Evolutionary conservation across 2,797 vertebrate genomes (phyloP), one percentile per base, ranked within the genome.

Genomic region (Gastrophryne carolinensis): DNA sequence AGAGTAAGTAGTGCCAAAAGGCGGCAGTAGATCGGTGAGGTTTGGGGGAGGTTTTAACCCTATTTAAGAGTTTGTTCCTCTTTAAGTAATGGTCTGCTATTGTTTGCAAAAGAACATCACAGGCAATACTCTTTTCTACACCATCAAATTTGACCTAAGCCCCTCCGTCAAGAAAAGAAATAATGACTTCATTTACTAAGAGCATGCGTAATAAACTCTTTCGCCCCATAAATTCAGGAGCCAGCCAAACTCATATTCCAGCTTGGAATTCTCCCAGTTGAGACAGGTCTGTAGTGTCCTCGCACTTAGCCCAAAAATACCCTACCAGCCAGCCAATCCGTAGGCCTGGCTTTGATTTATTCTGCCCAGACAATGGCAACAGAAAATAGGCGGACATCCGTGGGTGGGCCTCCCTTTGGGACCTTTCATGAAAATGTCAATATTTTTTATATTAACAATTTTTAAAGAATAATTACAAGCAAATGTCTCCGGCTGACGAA

Each of bases 101-200:
- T n/a, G n/a, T n/a, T n/a, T n/a, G n/a, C n/a, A n/a, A n/a, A n/a
- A n/a, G n/a, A n/a, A n/a, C n/a, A n/a, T n/a, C n/a, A n/a, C n/a
- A n/a, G n/a, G n/a, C n/a, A n/a, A n/a, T n/a, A n/a, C n/a, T n/a
- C n/a, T n/a, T n/a, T n/a, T n/a, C n/a, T n/a, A n/a, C n/a, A n/a
- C n/a, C n/a, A n/a, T n/a, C n/a, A n/a, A n/a, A n/a, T n/a, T n/a
- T n/a, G n/a, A n/a, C n/a, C n/a, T n/a, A n/a, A n/a, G n/a, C n/a
- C n/a, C n/a, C n/a, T n/a, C n/a, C n/a, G n/a, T n/a, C n/a, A n/a
- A n/a, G n/a, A n/a, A 50, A 58, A 64, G 61, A 64, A 78, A 56
- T 67, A 78, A 65, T 78, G 75, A 78, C 75, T 72, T 71, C 75
- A 78, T 49, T 58, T 72, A 57, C 68, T 77, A 71, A 78, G 75